Conservation (phyloP, 2,888 invertebrate species). For the Caenorhabditis parvicauda region DNA sequence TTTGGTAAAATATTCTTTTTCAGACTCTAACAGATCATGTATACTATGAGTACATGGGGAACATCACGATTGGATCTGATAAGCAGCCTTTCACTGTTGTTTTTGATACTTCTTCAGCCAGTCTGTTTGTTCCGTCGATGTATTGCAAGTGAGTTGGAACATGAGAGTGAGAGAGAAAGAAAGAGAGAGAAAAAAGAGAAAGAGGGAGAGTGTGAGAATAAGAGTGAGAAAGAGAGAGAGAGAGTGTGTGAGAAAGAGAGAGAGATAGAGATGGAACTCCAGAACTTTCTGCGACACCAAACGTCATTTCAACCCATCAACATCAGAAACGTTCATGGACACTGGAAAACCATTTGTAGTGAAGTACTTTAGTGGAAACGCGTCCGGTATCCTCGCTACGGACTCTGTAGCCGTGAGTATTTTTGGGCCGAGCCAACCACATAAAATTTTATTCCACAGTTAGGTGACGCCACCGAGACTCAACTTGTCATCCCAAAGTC, state of each 20-base stretch:
- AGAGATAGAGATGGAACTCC: constrained; percentile 1
- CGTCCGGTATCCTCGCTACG: constrained; percentile 65
- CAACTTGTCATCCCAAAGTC: constrained; percentile 46
- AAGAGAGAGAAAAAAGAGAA: no score
- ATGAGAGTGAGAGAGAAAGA: no score
- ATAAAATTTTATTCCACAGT: constrained; percentile 7
- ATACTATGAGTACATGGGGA: constrained; percentile 38
- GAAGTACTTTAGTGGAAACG: constrained; percentile 65
- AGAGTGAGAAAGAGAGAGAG: no score
- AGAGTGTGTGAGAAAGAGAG: no score
- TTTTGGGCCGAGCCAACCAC: not conserved
- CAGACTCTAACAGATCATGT: constrained; percentile 17
- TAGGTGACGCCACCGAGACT: constrained; percentile 25
- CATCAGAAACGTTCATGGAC: constrained; percentile 73
- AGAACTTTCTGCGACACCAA: constrained; percentile 64
- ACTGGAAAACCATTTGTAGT: constrained; percentile 65
- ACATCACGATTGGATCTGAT: constrained; percentile 34
- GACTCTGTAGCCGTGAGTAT: constrained; percentile 60
- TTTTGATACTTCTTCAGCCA: constrained; percentile 35
- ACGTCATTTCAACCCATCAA: constrained; percentile 85
- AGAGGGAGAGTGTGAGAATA: no score
- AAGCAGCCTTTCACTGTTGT: constrained; percentile 36
- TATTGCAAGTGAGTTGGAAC: constrained; percentile 33
- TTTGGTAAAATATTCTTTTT: not conserved
- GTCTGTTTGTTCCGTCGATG: constrained; percentile 31